These are phyloP conservation scores for Ecliptopera silaceata DNA, from an alignment of 2,888 invertebrate genomes.

Conservation along the genomic window DNA sequence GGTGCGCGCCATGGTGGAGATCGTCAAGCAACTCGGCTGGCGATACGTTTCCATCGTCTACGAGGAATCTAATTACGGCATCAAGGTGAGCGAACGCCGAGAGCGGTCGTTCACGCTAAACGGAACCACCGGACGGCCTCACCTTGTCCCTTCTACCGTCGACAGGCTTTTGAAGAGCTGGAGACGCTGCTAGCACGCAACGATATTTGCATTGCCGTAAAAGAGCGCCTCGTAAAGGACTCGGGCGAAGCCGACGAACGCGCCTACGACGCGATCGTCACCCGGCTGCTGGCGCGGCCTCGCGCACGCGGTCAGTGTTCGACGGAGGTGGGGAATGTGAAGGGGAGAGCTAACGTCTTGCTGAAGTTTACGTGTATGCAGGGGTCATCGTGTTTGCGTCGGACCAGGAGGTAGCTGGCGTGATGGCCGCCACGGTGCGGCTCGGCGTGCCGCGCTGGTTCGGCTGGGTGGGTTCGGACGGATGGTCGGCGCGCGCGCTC, in stretches of 20 bases:
- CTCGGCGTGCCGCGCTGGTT: slow-evolving; percentile 93
- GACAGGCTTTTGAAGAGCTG: slow-evolving; percentile 96
- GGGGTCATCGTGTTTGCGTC: slow-evolving; percentile 97
- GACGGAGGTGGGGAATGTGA: neutral
- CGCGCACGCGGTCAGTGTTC: slow-evolving; percentile 89
- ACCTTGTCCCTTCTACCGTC: slow-evolving; percentile 47
- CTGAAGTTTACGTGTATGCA: slow-evolving; percentile 55
- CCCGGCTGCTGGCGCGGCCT: slow-evolving; percentile 90
- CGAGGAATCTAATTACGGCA: slow-evolving; percentile 97
- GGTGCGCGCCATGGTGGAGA: slow-evolving; percentile 97
- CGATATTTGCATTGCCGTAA: slow-evolving; percentile 96
- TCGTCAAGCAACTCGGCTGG: slow-evolving; percentile 93
- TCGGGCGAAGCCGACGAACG: slow-evolving; percentile 95
- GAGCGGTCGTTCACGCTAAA: slow-evolving; percentile 88
- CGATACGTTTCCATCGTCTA: slow-evolving; percentile 97
- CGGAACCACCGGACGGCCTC: neutral
- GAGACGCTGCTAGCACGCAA: slow-evolving; percentile 91
- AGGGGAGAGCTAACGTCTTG: neutral
- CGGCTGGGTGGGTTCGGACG: slow-evolving; percentile 98
- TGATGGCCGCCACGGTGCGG: slow-evolving; percentile 95
- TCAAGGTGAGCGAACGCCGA: slow-evolving; percentile 95
- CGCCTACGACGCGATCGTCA: slow-evolving; percentile 94
- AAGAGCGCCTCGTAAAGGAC: slow-evolving; percentile 96
- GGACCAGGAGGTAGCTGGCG: slow-evolving; percentile 97
- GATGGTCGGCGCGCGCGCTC: slow-evolving; percentile 95